Evolutionary conservation across 2,113 vertebrate genomes (phyloP).

Genomic region (Mustela lutreola): DNA sequence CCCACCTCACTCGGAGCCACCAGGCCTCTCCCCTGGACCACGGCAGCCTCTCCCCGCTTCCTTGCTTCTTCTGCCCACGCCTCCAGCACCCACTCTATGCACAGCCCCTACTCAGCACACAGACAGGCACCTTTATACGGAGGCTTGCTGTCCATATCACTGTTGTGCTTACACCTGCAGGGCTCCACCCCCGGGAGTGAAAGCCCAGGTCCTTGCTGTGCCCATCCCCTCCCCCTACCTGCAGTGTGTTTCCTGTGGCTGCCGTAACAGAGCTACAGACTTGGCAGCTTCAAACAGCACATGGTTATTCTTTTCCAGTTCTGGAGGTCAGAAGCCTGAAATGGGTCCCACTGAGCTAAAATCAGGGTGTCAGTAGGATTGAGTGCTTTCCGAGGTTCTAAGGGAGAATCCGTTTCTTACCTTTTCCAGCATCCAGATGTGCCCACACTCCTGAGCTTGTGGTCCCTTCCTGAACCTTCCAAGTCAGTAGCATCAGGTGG

Average conservation of each 20-base stretch:
- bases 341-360: background rate
- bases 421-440: too few relatives aligned
- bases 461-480: background rate
- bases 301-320: accelerated
- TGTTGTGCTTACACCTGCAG: too few relatives aligned
- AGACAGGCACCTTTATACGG: background rate
- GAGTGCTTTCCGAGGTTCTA: background rate
- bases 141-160: accelerated
- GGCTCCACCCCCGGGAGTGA: accelerated
- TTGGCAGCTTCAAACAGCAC: background rate
- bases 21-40: background rate
- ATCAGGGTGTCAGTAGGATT: background rate
- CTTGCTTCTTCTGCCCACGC: background rate
- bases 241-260: accelerated
- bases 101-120: background rate
- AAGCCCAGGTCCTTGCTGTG: background rate
- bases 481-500: accelerated
- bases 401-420: too few relatives aligned
- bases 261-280: background rate
- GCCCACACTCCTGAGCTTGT: background rate
- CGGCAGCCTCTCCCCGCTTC: background rate
- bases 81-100: accelerated
- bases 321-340: background rate
- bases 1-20: accelerated
- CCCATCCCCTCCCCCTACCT: accelerated